Evolutionary conservation across 37 sponge, comb jelly and placozoan genomes (phyloP).

Genomic region (Oscarella lobularis): DNA sequence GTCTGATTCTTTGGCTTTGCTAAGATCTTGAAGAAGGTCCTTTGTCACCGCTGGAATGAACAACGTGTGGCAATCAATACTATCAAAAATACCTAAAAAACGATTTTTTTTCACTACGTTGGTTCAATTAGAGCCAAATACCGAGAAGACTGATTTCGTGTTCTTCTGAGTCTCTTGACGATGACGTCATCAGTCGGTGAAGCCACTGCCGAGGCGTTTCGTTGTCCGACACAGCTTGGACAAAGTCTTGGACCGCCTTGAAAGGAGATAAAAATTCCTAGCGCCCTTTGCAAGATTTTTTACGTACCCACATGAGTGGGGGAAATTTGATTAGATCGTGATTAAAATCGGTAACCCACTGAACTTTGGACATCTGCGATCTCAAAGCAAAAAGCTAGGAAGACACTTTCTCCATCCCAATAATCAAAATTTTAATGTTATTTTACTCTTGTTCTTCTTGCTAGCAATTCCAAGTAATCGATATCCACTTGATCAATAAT

Average conservation of each 20-base stretch:
- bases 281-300: too few relatives aligned
- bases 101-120: too few relatives aligned
- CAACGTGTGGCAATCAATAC: slow-evolving; percentile 70
- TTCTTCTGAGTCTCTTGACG: slow-evolving; percentile 45
- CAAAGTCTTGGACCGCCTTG: slow-evolving; percentile 86
- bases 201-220: slow-evolving; percentile 76
- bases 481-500: slow-evolving; percentile 89
- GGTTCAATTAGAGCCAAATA: too few relatives aligned
- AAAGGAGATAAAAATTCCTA: background rate
- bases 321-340: slow-evolving; percentile 81
- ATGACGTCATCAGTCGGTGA: slow-evolving; percentile 44
- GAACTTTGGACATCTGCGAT: slow-evolving; percentile 60
- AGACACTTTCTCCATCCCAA: too few relatives aligned
- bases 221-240: slow-evolving; percentile 34
- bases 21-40: slow-evolving; percentile 59
- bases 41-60: slow-evolving; percentile 70
- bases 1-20: slow-evolving; percentile 58
- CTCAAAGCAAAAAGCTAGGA: slow-evolving; percentile 73
- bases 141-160: slow-evolving; percentile 70
- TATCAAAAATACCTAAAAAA: slow-evolving; percentile 60
- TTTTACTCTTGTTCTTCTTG: slow-evolving; percentile 71
- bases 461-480: slow-evolving; percentile 79
- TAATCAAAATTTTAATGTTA: too few relatives aligned
- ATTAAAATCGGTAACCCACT: slow-evolving; percentile 71
- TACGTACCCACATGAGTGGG: slow-evolving; percentile 69